These are phyloP conservation scores for Drosophila sproati DNA, from an alignment of 1,140 invertebrate genomes.

Conservation along the genomic window DNA sequence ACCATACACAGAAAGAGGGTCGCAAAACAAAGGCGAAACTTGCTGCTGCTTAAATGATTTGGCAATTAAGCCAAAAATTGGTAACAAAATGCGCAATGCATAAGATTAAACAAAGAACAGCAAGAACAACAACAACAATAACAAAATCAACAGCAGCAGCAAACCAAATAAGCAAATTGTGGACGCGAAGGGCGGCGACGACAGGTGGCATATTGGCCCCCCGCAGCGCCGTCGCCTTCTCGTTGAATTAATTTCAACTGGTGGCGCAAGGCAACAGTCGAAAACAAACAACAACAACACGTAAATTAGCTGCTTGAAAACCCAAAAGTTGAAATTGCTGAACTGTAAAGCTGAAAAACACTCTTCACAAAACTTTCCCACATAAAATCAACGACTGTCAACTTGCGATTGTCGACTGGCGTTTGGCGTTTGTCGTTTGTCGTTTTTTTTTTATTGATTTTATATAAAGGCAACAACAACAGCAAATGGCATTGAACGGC, in stretches of 20 bases:
- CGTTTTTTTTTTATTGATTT: slow-evolving; percentile 71
- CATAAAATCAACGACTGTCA: slow-evolving; percentile 39
- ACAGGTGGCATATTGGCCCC: slow-evolving; percentile 58
- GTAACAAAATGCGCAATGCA: slow-evolving; percentile 75
- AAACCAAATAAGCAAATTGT: slow-evolving; percentile 20
- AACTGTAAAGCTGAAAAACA: slow-evolving; percentile 18
- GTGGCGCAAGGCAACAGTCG: slow-evolving; percentile 6
- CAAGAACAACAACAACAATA: slow-evolving; percentile 20
- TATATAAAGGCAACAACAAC: slow-evolving; percentile 39
- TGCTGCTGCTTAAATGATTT: slow-evolving; percentile 64
- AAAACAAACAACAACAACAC: slow-evolving; percentile 26
- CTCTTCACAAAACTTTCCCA: slow-evolving; percentile 21
- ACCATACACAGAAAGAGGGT: slow-evolving; percentile 16
- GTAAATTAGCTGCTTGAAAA: slow-evolving; percentile 16
- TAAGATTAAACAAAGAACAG: slow-evolving; percentile 65
- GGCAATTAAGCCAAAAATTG: slow-evolving; percentile 65
- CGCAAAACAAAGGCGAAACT: slow-evolving; percentile 14
- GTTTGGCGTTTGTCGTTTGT: slow-evolving; percentile 10
- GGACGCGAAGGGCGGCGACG: slow-evolving; percentile 50
- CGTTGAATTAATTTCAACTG: slow-evolving; percentile 62
- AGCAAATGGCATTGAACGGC: slow-evolving; percentile 39
- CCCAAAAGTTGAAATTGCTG: slow-evolving; percentile 32
- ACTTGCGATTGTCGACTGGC: slow-evolving; percentile 7
- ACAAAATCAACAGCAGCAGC: slow-evolving; percentile 33
- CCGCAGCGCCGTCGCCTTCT: slow-evolving; percentile 48